phyloP scores from a whole-genome alignment of 2,113 vertebrate species.

The Todiramphus saurophagus region DNA sequence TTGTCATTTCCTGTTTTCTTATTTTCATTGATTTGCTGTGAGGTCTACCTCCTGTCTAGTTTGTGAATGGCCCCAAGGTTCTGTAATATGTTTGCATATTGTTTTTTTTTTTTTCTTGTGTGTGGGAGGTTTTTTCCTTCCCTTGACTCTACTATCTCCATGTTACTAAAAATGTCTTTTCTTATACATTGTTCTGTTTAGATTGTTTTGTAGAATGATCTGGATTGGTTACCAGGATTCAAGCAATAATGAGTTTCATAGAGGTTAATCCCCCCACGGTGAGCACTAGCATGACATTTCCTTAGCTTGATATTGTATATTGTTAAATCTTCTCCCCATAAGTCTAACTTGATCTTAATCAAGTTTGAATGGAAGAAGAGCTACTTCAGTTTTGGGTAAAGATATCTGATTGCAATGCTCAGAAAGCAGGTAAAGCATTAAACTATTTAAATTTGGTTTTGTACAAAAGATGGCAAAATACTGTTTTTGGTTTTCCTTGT shows the following conservation, averaged over 20 bases:
- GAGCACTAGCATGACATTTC: not conserved
- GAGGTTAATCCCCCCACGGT: not conserved
- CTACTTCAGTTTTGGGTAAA: not conserved
- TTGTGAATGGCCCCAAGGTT: not conserved
- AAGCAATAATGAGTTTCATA: not conserved
- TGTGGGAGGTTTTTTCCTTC: not conserved
- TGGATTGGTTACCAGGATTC: not conserved
- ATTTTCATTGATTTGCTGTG: not conserved
- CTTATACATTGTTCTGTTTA: not conserved
- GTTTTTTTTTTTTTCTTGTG: too few relatives aligned
- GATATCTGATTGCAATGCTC: not conserved
- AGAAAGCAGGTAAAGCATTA: not conserved
- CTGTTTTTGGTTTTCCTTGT: not conserved
- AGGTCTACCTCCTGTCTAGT: not conserved
- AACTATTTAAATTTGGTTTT: not conserved
- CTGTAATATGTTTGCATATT: not conserved
- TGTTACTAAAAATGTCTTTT: not conserved
- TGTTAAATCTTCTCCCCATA: not conserved
- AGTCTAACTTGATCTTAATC: not conserved
- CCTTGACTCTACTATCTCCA: not conserved
- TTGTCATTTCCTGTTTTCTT: not conserved
- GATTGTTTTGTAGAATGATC: not conserved
- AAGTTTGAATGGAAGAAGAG: not conserved
- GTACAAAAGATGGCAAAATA: not conserved
- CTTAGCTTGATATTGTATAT: not conserved